Base-by-base conservation (phyloP, 2,888 invertebrate species). In the Athalia circularis region DNA sequence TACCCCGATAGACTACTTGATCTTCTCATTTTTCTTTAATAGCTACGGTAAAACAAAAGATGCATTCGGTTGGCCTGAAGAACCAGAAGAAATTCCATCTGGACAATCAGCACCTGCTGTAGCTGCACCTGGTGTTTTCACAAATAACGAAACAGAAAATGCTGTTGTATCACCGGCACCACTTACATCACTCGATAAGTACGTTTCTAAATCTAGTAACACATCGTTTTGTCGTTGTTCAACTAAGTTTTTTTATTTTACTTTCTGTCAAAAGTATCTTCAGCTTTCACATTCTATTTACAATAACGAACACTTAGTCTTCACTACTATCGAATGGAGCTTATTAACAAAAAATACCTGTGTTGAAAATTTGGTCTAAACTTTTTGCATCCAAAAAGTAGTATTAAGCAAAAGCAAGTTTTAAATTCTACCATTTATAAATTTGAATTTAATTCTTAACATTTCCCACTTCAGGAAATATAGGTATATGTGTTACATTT, bases 61-160 rank as follows among this genome's bases (percentile, higher is more conserved):
- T 88, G 93, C 95, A 0, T 98, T 99, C 87, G 98, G 98, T 62
- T 99, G 98, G 99, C 98, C 98, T 0, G 98, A 99, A 88, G 98
- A 99, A 86, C 94, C 93, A 7, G 98, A 98, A 86, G 98, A 98
- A 81, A 90, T 91, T 50, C 83, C 90, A n/a, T 87, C 88, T 9
- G 87, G 89, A 8, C 88, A 89, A 75, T 84, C 90, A 9, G 86
- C 87, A 3, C 85, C 90, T 11, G 89, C 89, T 8, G 87, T 88
- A 29, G 84, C 90, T 0, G 85, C 88, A 3, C 83, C 87, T 3
- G 86, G 88, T 11, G 83, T 84, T 13, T 80, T 88, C 3, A 84
- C 88, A 7, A 89, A 88, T 59, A 89, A 86, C 74, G 91, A 92
- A 62, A 84, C 88, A 59, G 92, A 92, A 78, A 91, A 86, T 81